A percentile compares a stretch with the other conserved stretches of the same genome.
Evolutionary conservation across 2,888 invertebrate genomes (phyloP).

Genomic region (Mythimna impura): DNA sequence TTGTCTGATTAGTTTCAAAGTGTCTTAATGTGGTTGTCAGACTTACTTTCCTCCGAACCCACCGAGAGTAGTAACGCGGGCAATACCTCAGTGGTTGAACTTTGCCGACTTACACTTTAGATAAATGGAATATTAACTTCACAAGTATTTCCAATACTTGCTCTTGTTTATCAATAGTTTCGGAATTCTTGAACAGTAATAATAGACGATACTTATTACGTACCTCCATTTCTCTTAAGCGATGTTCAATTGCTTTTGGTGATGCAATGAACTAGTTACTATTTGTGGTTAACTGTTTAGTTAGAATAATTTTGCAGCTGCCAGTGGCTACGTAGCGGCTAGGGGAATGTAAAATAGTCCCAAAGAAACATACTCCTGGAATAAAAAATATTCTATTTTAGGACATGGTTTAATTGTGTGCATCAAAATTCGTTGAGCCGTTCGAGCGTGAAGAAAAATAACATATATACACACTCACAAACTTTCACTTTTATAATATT

Average conservation of each 20-base stretch:
- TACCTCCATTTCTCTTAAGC: constrained; percentile 7
- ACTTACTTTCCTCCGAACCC: not conserved
- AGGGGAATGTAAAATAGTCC: no score
- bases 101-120: constrained; percentile 26
- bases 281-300: not conserved
- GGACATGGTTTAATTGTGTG: no score
- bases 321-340: no score
- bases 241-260: constrained; percentile 12
- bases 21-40: not conserved
- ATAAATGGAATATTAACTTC: constrained; percentile 55
- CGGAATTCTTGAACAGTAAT: constrained; percentile 34
- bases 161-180: constrained; percentile 47
- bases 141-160: constrained; percentile 58
- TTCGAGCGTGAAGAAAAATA: no score
- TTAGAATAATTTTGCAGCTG: not conserved
- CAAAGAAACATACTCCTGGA: no score
- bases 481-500: no score
- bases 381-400: no score
- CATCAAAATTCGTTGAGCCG: no score
- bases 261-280: not conserved
- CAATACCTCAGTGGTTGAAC: constrained; percentile 22
- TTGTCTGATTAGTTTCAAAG: not conserved
- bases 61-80: constrained; percentile 4
- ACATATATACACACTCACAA: no score
- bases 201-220: constrained; percentile 21